A percentile compares a stretch with the other conserved stretches of the same genome.
Conservation (phyloP, 2,888 invertebrate species). For the Tromatobia lineatoria region DNA sequence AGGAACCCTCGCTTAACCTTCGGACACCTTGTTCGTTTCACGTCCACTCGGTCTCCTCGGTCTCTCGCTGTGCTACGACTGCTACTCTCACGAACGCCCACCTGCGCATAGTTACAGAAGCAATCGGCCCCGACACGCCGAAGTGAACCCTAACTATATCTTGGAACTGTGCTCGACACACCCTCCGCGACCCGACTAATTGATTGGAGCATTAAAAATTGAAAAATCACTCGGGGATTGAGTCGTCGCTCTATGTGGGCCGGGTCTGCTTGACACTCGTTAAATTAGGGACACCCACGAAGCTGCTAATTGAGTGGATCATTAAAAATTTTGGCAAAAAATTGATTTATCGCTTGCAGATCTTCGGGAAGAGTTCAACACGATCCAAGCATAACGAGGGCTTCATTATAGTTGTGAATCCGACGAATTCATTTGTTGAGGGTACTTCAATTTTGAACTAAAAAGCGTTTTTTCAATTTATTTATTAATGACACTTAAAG, state of each 20-base stretch:
- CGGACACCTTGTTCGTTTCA: conserved; percentile 57
- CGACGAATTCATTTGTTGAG: not conserved
- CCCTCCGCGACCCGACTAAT: conserved; percentile 41
- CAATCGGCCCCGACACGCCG: conserved; percentile 37
- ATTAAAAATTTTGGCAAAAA: conserved; percentile 5
- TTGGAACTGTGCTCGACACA: conserved; percentile 34
- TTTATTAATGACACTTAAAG: too few species aligned
- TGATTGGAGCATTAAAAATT: conserved; percentile 54
- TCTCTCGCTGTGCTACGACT: conserved; percentile 30
- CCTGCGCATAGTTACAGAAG: conserved; percentile 47
- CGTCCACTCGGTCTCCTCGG: conserved; percentile 49
- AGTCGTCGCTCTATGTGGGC: not conserved
- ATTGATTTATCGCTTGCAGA: not conserved
- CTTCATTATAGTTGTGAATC: not conserved
- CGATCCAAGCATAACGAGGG: not conserved
- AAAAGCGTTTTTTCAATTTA: too few species aligned
- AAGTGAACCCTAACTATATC: conserved; percentile 13
- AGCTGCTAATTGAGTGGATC: conserved; percentile 18
- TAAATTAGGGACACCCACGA: conserved; percentile 1
- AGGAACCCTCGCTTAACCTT: conserved; percentile 57
- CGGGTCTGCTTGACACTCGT: not conserved
- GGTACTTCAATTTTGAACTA: not conserved
- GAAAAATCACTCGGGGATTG: conserved; percentile 46
- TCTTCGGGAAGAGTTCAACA: not conserved
- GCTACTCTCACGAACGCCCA: conserved; percentile 23